Percentiles rank a stretch among this genome's conserved stretches.
Conservation (phyloP, 2,888 invertebrate genomes). For the Limnephilus auricula region DNA sequence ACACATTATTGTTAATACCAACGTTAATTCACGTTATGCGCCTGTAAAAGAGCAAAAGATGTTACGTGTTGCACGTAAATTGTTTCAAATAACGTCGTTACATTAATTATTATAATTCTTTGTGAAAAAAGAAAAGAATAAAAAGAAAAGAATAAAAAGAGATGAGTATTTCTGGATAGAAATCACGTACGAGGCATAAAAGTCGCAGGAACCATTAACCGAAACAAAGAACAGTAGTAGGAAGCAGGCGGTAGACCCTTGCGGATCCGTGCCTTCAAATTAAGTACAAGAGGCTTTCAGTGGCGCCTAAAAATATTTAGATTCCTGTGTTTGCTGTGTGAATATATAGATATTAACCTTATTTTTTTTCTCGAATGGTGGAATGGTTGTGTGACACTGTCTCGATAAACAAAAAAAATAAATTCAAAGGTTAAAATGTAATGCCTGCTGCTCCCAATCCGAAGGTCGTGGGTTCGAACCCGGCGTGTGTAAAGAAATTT, state of each 20-base stretch:
- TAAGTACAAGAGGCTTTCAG: constrained; percentile 56
- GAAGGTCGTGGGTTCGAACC: too few relatives aligned
- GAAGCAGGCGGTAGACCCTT: constrained; percentile 3
- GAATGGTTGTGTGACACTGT: not conserved
- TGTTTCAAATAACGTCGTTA: not conserved
- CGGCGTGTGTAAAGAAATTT: too few relatives aligned
- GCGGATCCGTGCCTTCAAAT: constrained; percentile 55
- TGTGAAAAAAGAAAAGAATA: constrained; percentile 22
- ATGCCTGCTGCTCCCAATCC: not conserved
- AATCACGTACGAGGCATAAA: constrained; percentile 46
- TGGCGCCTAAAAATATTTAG: constrained; percentile 26
- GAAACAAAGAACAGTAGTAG: constrained; percentile 38
- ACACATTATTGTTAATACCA: not conserved
- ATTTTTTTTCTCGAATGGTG: not conserved
- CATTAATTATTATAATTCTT: not conserved
- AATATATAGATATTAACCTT: constrained; percentile 31
- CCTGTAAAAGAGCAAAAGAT: not conserved
- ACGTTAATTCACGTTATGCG: not conserved
- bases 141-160: not conserved
- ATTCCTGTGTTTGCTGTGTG: constrained; percentile 28
- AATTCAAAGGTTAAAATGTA: not conserved
- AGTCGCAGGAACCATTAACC: constrained; percentile 51
- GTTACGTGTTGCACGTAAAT: not conserved
- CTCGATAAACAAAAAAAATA: too few relatives aligned
- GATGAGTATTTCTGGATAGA: constrained; percentile 20